phyloP scores from a whole-genome alignment of 2,888 invertebrate genomes.

The Clostera curtula region DNA sequence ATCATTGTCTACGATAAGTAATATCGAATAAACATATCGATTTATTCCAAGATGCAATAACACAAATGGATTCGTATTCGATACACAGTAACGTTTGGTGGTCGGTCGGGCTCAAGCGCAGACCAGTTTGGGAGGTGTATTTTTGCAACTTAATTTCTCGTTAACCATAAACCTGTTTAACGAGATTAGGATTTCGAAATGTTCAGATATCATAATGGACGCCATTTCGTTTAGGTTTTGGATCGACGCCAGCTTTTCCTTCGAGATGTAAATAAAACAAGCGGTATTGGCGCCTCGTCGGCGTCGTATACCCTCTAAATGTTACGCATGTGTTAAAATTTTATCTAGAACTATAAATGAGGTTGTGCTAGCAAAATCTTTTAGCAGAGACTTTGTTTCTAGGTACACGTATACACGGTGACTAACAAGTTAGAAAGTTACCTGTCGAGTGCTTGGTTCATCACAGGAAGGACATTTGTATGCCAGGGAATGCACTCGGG shows the following conservation, averaged over 20 bases:
- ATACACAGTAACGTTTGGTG: slow-evolving; percentile 16
- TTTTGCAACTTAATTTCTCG: slow-evolving; percentile 28
- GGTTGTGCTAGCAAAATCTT: slow-evolving; percentile 15
- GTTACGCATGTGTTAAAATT: slow-evolving; percentile 32
- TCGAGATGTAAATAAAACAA: slow-evolving; percentile 56
- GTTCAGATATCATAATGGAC: slow-evolving; percentile 34
- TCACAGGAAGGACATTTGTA: slow-evolving; percentile 49
- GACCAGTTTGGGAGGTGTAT: slow-evolving; percentile 21
- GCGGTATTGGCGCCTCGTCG: slow-evolving; percentile 43
- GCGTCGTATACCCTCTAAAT: slow-evolving; percentile 19
- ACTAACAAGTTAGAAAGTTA: slow-evolving; percentile 40
- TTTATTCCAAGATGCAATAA: slow-evolving; percentile 14
- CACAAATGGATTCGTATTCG: slow-evolving; percentile 17
- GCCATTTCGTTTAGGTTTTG: slow-evolving; percentile 38
- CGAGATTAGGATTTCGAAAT: slow-evolving; percentile 41
- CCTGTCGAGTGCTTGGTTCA: slow-evolving; percentile 16
- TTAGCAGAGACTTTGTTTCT: slow-evolving; percentile 12
- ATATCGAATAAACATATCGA: slow-evolving; percentile 10
- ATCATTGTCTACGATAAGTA: slow-evolving; percentile 17
- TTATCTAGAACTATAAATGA: slow-evolving; percentile 33
- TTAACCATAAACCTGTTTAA: slow-evolving; percentile 36
- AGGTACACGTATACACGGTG: slow-evolving; percentile 9
- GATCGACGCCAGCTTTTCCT: slow-evolving; percentile 59
- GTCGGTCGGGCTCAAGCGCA: slow-evolving; percentile 15
- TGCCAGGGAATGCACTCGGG: slow-evolving; percentile 48